Base-by-base conservation (phyloP, 64 coral and sea anemone species). In the Montipora capricornis region DNA sequence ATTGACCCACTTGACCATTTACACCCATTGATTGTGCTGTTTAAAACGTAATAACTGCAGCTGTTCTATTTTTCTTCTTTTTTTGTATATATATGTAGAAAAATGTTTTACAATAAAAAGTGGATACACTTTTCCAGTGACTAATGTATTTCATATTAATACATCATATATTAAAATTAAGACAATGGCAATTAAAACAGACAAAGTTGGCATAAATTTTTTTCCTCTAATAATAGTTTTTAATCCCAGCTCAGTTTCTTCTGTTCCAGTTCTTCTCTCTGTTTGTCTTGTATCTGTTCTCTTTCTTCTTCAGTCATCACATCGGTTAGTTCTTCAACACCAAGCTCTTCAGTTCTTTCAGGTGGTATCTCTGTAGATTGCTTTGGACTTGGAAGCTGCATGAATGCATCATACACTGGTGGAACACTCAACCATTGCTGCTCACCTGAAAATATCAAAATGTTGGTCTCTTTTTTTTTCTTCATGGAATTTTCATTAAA, bases 241-340 rank as follows among this genome's bases (percentile, higher is more conserved):
- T 29, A 89, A 64, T 76, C 93, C 93, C 93, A 95, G 47, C 73
- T 89, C 19, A 95, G 80, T 90, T 90, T 95, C 12, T 77, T 68
- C 19, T 95, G 87, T 57, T 90, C 93, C 0, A 90, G 45, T 53
- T 94, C 93, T 19, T 94, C 55, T 82, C 82, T 74, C 22, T 95
- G 80, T n/a, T 70, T 80, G 75, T 95, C 80, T n/a, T 95, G 80
- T 47, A 77, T 59, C 16, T 92, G 90, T 78, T 86, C 90, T 47
- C 37, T 70, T 46, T 73, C 74, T 47, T 81, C 73, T n/a, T 90
- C 93, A 49, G 61, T 58, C 15, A 52, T 76, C 49, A 51, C 16
- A 12, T 79, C 53, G 12, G 52, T 53, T 20, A 90, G 44, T 47
- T 90, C 93, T 47, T 90, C 93, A 70, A 90, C 80, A 45, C 64